Conservation (phyloP, 2,113 vertebrate species). For the Amblyopsis rosae region DNA sequence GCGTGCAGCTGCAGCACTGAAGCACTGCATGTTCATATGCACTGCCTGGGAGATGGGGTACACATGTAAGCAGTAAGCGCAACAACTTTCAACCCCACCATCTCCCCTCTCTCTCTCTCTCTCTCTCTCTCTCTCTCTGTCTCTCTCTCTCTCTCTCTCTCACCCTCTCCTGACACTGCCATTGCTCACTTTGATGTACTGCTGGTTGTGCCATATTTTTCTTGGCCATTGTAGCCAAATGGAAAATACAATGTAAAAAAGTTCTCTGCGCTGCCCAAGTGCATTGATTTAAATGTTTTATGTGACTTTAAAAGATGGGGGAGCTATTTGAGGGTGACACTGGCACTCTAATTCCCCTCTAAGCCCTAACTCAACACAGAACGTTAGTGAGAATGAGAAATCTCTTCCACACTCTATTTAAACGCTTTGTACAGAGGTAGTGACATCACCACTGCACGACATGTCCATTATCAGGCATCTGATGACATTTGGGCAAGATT, state of each 20-base stretch:
- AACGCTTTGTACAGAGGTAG: slow-evolving; percentile 49
- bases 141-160: slow-evolving; percentile 1
- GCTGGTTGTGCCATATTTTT: slow-evolving; percentile 84
- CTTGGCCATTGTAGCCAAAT: slow-evolving; percentile 76
- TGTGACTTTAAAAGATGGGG: slow-evolving; percentile 70
- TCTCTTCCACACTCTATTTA: slow-evolving; percentile 52
- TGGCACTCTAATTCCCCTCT: slow-evolving; percentile 71
- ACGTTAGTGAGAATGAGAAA: slow-evolving; percentile 54
- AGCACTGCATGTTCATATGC: slow-evolving; percentile 56
- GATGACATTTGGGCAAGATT: slow-evolving; percentile 59
- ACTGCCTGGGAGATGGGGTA: slow-evolving; percentile 61
- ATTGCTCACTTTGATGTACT: slow-evolving; percentile 80
- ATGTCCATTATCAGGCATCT: slow-evolving; percentile 64
- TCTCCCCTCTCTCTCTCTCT: slow-evolving; percentile 36
- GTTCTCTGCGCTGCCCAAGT: slow-evolving; percentile 70
- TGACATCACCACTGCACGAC: slow-evolving; percentile 67
- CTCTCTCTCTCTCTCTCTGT: slow-evolving; percentile 21
- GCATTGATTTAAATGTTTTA: slow-evolving; percentile 64
- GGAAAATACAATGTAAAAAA: slow-evolving; percentile 84
- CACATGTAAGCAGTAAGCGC: slow-evolving; percentile 77
- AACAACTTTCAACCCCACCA: slow-evolving; percentile 8
- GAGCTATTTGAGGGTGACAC: slow-evolving; percentile 76
- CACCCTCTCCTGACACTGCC: slow-evolving; percentile 36
- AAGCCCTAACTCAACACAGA: slow-evolving; percentile 71
- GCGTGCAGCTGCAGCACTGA: slow-evolving; percentile 28